Evolutionary conservation across 2,797 vertebrate species (phyloP).

Genomic region (Cossypha niveicapilla): DNA sequence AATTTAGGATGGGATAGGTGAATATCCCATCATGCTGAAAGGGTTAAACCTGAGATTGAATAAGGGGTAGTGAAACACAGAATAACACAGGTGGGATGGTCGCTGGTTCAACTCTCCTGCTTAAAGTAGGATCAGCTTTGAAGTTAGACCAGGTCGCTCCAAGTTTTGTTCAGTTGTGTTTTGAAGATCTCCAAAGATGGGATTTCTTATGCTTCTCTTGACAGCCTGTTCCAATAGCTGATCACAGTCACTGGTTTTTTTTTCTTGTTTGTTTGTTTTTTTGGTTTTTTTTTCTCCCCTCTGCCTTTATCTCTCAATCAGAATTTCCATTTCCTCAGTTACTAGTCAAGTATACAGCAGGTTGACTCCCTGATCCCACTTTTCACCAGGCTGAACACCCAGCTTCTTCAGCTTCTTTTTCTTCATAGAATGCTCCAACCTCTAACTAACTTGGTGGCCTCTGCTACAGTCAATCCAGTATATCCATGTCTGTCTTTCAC

Average conservation of each 20-base stretch:
- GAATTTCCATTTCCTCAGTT: not conserved
- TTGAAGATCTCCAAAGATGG: not conserved
- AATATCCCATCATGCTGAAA: not conserved
- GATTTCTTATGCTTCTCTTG: not conserved
- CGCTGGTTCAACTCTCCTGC: not conserved
- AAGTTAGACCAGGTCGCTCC: not conserved
- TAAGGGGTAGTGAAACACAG: not conserved
- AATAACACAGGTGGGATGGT: not conserved
- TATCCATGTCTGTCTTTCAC: not conserved
- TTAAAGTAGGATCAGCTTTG: not conserved
- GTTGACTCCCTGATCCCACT: not conserved
- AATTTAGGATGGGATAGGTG: not conserved
- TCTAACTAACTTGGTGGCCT: not conserved
- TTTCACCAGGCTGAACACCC: not conserved
- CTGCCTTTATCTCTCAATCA: rapidly evolving
- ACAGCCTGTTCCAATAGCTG: not conserved
- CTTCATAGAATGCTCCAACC: not conserved
- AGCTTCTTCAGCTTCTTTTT: not conserved
- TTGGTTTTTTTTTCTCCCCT: rapidly evolving
- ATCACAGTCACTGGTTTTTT: not conserved
- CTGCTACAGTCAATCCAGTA: not conserved
- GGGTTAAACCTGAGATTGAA: not conserved
- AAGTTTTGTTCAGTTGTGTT: not conserved
- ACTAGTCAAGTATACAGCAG: rapidly evolving
- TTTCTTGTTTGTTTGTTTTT: too few relatives aligned